Evolutionary conservation across 2,113 vertebrate genomes (phyloP).

Genomic region (Synchiropus splendidus): DNA sequence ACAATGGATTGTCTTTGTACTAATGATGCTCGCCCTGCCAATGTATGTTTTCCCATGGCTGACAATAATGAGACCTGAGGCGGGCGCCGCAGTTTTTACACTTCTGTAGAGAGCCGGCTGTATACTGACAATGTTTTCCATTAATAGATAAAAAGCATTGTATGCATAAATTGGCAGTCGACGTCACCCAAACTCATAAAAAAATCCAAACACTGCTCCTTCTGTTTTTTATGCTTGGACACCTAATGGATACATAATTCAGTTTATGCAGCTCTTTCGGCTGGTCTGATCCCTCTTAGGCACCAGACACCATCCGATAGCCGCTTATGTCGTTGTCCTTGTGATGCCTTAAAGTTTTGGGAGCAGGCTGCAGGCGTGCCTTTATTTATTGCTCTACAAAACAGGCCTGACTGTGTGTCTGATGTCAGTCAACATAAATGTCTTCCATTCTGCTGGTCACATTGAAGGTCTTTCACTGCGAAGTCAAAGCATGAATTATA

Average conservation of each 20-base stretch:
- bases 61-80: slow-evolving; percentile 8
- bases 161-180: no score
- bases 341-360: slow-evolving; percentile 10
- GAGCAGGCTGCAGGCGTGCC: slow-evolving; percentile 7
- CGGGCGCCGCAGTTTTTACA: slow-evolving; percentile 3
- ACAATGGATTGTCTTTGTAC: slow-evolving; percentile 7
- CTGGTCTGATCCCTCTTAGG: slow-evolving; percentile 11
- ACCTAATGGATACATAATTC: slow-evolving; percentile 2
- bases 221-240: slow-evolving; percentile 10
- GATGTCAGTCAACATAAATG: slow-evolving; percentile 15
- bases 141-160: slow-evolving; percentile 1
- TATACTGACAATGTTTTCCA: slow-evolving; percentile 8
- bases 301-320: slow-evolving; percentile 5
- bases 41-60: slow-evolving; percentile 12
- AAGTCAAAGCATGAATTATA: no score
- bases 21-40: slow-evolving; percentile 13
- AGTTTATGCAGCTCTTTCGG: slow-evolving; percentile 5
- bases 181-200: background rate
- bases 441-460: slow-evolving; percentile 6
- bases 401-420: slow-evolving; percentile 12
- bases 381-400: slow-evolving; percentile 24
- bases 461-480: no score
- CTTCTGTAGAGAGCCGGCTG: background rate
- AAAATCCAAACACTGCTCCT: background rate
- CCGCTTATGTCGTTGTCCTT: slow-evolving; percentile 5